Conservation (phyloP, 2,113 vertebrate genomes). For the Hyperoodon ampullatus region DNA sequence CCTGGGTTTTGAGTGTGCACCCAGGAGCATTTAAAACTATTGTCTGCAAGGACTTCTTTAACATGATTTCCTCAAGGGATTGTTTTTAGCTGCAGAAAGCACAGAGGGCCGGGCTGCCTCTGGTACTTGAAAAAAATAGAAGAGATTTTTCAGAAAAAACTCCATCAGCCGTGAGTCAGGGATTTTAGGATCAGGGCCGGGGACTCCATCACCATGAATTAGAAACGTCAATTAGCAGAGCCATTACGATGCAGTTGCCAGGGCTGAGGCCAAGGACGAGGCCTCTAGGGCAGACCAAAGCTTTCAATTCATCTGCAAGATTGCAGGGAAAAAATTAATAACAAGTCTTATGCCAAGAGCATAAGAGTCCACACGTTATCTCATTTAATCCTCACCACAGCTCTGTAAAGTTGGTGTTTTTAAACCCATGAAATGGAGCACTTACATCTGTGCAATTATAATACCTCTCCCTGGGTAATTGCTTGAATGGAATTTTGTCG, state of each 20-base stretch:
- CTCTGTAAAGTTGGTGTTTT: background rate
- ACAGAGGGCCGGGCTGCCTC: background rate
- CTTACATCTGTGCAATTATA: background rate
- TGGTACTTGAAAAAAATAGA: background rate
- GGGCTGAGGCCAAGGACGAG: background rate
- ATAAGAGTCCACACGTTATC: background rate
- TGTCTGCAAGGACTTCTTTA: background rate
- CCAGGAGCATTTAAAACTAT: background rate
- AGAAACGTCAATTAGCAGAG: background rate
- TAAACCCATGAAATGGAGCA: background rate
- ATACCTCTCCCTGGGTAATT: background rate
- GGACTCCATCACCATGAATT: fast-evolving
- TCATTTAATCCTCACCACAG: background rate
- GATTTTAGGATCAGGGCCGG: background rate
- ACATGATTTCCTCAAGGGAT: background rate
- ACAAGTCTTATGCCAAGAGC: background rate
- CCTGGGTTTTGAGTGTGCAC: background rate
- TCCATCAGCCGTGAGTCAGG: background rate
- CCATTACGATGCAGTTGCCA: background rate
- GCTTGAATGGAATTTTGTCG: background rate
- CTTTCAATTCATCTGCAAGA: background rate
- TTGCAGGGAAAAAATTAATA: background rate
- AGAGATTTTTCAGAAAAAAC: background rate
- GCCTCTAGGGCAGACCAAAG: background rate
- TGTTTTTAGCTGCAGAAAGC: background rate